Conservation (phyloP, 2,888 invertebrate species). For the Pimpla rufipes region DNA sequence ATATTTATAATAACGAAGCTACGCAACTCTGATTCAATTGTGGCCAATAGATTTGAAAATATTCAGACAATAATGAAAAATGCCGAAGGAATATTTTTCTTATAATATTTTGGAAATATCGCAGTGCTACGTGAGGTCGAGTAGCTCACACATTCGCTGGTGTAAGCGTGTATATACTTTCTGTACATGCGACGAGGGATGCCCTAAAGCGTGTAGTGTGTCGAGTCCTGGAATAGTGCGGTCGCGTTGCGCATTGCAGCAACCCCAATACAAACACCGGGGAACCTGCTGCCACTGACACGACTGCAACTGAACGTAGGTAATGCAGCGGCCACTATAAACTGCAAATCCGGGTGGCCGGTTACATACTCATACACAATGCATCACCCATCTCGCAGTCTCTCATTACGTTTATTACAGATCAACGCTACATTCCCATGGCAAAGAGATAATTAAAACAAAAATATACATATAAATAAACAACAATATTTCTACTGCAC, state of each 20-base stretch:
- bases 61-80: no score
- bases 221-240: constrained; percentile 54
- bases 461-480: no score
- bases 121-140: neutral
- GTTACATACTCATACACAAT: constrained; percentile 50
- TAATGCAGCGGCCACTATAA: constrained; percentile 70
- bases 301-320: constrained; percentile 52
- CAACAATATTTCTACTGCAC: no score
- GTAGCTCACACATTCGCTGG: neutral
- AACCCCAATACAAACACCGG: constrained; percentile 74
- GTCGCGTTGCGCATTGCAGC: constrained; percentile 77
- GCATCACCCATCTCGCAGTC: neutral
- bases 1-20: no score
- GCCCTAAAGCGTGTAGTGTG: constrained; percentile 43
- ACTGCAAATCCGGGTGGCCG: constrained; percentile 59
- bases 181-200: constrained; percentile 15
- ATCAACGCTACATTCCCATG: neutral
- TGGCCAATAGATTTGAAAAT: no score
- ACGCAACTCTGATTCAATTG: no score
- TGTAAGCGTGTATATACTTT: neutral
- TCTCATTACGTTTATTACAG: constrained; percentile 6
- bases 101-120: no score
- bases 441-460: no score
- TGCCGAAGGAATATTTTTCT: no score
- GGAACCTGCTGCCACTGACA: constrained; percentile 59